A percentile compares a stretch with the other conserved stretches of the same genome.
Conservation (phyloP, 2,797 vertebrate genomes). For the Periparus ater region DNA sequence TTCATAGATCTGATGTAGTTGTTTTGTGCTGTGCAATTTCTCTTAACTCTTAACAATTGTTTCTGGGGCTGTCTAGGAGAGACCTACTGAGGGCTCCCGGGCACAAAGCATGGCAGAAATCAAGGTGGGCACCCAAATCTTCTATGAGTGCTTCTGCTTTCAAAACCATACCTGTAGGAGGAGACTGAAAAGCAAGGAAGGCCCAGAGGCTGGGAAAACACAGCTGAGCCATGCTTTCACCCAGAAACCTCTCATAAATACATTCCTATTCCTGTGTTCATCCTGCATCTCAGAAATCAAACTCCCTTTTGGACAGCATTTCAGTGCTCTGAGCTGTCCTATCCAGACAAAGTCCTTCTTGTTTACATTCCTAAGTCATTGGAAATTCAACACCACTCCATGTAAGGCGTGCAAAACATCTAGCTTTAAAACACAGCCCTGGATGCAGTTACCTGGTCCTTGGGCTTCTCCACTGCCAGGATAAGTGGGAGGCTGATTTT, state of each 20-base stretch:
- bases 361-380: background rate
- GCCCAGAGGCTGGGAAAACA: background rate
- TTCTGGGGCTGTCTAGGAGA: background rate
- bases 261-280: background rate
- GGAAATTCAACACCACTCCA: background rate
- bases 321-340: background rate
- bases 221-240: background rate
- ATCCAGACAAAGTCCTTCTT: background rate
- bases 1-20: background rate
- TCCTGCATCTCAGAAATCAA: background rate
- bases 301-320: background rate
- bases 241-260: background rate
- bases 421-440: background rate
- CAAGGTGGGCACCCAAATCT: background rate
- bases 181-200: background rate
- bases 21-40: background rate
- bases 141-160: background rate
- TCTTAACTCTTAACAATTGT: background rate
- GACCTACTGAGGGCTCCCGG: background rate
- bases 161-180: background rate
- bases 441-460: background rate
- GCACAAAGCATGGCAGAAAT: background rate
- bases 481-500: background rate
- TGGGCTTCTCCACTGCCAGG: constrained; percentile 5
- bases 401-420: background rate